Base-by-base conservation (phyloP, 2,797 vertebrate genomes). In the Chiroxiphia lanceolata region DNA sequence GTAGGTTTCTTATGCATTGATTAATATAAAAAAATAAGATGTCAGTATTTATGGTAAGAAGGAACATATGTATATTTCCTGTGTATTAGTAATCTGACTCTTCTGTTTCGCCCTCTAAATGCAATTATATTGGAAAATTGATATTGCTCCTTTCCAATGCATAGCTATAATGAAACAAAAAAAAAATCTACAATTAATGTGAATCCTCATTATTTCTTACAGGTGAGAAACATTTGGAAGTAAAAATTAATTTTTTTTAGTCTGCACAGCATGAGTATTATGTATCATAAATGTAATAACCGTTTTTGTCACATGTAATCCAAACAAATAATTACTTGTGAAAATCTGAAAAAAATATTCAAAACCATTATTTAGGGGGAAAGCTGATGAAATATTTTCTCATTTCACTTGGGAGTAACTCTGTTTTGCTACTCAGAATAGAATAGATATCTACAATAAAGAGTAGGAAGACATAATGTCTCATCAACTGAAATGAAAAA, bases 11-110 rank as follows among this genome's bases (percentile, higher is more conserved):
- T 90, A 95, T 47, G 54, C 60, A 92, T 87, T 95, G 88, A 95
- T 94, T 95, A 87, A 87, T 87, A 77, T 11, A 80, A 84, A 94
- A 84, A 94, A 93, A 87, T 87, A 95, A 93, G 92, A 80, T 47
- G 48, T 34, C 68, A 89, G 77, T 95, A 74, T 95, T 92, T 95
- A 94, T 90, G 81, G 86, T 89, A 94, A 96, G 87, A 90, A 90
- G 64, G 31, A 77, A 82, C 26, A 50, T 34, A 78, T 6, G 0
- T 81, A 67, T 82, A 87, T 89, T 95, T 96, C 91, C 90, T 89
- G 74, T 77, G 84, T 90, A 94, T 91, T 86, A 89, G 93, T 93
- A 96, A 94, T 77, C 45, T 33, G 87, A 93, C 48, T 82, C 76
- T 94, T 91, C 74, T 74, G 53, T 90, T 94, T 96, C 45, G 92